Evolutionary conservation across 2,888 invertebrate species (phyloP), one percentile per base, ranked within the genome.

Genomic region (Megastigmus dorsalis): DNA sequence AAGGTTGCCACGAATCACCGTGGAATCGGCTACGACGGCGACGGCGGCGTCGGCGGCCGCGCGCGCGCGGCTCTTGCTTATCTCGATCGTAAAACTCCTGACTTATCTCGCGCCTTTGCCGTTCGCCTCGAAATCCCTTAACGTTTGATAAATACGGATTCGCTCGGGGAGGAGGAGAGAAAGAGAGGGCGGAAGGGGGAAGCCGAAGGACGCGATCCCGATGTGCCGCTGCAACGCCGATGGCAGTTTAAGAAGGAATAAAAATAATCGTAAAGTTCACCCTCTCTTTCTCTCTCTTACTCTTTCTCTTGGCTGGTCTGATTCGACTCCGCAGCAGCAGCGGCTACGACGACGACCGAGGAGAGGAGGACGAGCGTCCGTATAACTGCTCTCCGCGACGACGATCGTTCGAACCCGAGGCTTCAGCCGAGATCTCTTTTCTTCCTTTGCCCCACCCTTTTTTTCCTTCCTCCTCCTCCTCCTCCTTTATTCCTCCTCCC

Each of bases 211-310:
- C 30, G 52, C 33, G 13, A 20, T 10, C 38, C 0, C 59, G n/a
- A 2, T 3, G 9, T 9, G n/a, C 18, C 9, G 38, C 48, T 33
- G 28, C n/a, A 50, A 50, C 62, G 36, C 65, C 74, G 76, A 78
- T 78, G 78, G 74, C 77, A 75, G 76, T 80, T 80, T 77, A 78
- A 78, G 78, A 75, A 74, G 77, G 77, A 80, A 82, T 82, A 81
- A 81, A 82, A 81, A 80, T 82, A 81, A 82, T 81, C 81, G 81
- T 81, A 81, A 80, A 80, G 77, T 78, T 62, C 41, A 20, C 74
- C 66, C 57, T 43, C 54, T 50, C 60, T 36, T 48, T 33, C 26
- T 67, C 50, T 26, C 45, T 48, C 20, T 20, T 52, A 65, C 66
- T 45, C 62, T 43, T 50, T 45, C 43, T 68, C 45, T 28, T 55